Evolutionary conservation across 2,888 invertebrate genomes (phyloP).

Genomic region (Ceriagrion tenellum): DNA sequence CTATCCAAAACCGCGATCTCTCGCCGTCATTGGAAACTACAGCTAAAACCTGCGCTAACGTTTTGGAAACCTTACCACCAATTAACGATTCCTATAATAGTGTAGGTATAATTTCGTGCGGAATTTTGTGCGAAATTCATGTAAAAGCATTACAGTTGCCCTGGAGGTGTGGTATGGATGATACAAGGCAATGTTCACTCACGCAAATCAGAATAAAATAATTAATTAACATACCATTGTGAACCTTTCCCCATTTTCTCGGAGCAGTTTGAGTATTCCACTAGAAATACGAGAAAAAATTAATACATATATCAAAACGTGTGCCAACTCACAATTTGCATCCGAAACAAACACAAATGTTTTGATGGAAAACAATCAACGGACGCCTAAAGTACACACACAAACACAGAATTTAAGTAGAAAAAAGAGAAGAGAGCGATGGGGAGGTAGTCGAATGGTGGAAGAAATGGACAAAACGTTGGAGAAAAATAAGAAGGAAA

Average conservation of each 20-base stretch:
- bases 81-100: not conserved
- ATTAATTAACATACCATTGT: not conserved
- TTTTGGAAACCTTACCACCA: not conserved
- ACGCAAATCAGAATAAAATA: too few species aligned
- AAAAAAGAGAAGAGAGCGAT: not conserved
- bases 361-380: constrained; percentile 37
- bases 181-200: too few species aligned
- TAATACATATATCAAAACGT: too few species aligned
- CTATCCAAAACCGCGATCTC: too few species aligned
- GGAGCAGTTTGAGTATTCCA: not conserved
- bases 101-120: too few species aligned
- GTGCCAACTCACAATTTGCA: too few species aligned
- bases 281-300: too few species aligned
- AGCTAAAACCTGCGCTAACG: not conserved
- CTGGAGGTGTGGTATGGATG: too few species aligned
- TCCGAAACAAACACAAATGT: not conserved
- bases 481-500: not conserved
- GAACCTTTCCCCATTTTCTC: not conserved
- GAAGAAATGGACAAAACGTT: not conserved
- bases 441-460: not conserved
- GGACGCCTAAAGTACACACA: not conserved
- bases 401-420: not conserved
- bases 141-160: too few species aligned
- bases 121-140: too few species aligned
- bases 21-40: not conserved